Base-by-base conservation (phyloP, 1,140 invertebrate species). In the Drosophila pseudoananassae region DNA sequence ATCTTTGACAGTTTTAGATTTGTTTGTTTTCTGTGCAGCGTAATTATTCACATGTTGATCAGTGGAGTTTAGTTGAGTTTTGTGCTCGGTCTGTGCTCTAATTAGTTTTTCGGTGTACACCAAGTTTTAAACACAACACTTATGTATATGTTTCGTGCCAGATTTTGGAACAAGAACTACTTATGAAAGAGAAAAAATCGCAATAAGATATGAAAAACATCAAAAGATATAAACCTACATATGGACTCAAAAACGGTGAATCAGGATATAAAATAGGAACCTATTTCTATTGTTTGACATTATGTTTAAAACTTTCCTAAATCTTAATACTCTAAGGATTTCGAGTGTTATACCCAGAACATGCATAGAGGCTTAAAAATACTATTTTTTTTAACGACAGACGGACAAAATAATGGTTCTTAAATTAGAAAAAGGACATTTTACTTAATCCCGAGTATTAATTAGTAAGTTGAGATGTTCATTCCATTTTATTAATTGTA, bases 11-110 rank as follows among this genome's bases (percentile, higher is more conserved):
- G 46, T 36, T 53, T 43, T 43, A 17, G 9, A 12, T 43, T 43
- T 43, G 9, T 43, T 43, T 43, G 40, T 43, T 43, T 55, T 38
- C 17, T 60, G 66, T 57, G 54, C 33, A 71, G 46, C 55, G 63
- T 47, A 53, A 58, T 58, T 71, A 70, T 51, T 46, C 68, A 70
- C 68, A 71, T 36, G 68, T 58, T 57, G 53, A 54, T 71, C 65
- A 71, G 68, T 71, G 68, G 66, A 70, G 68, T 70, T 71, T 50
- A 70, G 68, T 71, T 71, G 68, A 45, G 36, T 25, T 43, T 45
- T 59, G 54, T 56, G 65, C 63, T 66, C 46, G 63, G 43, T 45
- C 58, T 43, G 60, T 56, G 70, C 60, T 55, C 52, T 55, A 73
- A 65, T 75, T 75, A 76, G 72, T 76, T 61, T 66, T 65, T 43